Evolutionary conservation across 2,113 vertebrate species (phyloP).

Genomic region (Solea senegalensis): DNA sequence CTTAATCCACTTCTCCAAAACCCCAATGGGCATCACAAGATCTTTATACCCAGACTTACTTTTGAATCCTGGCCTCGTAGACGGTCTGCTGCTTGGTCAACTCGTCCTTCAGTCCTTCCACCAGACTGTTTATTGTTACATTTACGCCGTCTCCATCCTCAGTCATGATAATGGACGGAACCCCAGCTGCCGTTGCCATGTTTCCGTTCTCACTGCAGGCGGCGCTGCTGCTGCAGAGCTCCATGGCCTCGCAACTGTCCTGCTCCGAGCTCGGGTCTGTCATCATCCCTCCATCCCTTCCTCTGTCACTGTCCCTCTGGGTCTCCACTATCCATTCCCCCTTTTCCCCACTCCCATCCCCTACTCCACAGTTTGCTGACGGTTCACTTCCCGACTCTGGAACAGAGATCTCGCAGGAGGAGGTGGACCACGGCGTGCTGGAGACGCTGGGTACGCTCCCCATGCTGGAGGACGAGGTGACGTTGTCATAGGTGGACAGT

Average conservation of each 20-base stretch:
- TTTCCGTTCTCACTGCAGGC: constrained; percentile 82
- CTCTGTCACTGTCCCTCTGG: constrained; percentile 68
- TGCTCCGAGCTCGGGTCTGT: constrained; percentile 70
- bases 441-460: constrained; percentile 82
- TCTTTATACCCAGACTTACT: constrained; percentile 77
- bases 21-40: no score
- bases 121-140: constrained; percentile 80
- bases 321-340: constrained; percentile 71
- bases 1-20: no score
- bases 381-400: constrained; percentile 79
- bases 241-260: constrained; percentile 78
- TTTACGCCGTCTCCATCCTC: constrained; percentile 77
- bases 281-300: constrained; percentile 25
- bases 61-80: constrained; percentile 87
- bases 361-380: constrained; percentile 56
- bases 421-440: constrained; percentile 86
- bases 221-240: constrained; percentile 69
- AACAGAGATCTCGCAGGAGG: constrained; percentile 85
- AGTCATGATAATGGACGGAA: constrained; percentile 69
- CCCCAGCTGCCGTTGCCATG: neutral
- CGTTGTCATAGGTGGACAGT: constrained; percentile 94
- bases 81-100: constrained; percentile 86
- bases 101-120: constrained; percentile 87
- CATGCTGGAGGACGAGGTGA: constrained; percentile 82
- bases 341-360: constrained; percentile 55